Evolutionary conservation across 1,140 invertebrate genomes (phyloP).

Genomic region (Sipha flava): DNA sequence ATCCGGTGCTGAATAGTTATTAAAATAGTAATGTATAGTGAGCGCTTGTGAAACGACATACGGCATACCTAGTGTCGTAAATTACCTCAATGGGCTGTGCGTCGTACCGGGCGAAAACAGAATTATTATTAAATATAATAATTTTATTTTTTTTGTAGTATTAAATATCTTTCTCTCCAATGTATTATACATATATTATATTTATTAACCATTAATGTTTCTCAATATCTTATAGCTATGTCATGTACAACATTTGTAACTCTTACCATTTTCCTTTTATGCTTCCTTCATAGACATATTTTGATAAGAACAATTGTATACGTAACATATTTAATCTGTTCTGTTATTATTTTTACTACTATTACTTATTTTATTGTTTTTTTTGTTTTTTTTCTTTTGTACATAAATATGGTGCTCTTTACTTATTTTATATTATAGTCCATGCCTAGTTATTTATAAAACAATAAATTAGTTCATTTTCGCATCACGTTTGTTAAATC

Average conservation of each 20-base stretch:
- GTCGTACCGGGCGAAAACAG: neutral
- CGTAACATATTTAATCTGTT: constrained; percentile 7
- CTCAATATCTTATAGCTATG: neutral
- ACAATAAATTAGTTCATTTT: neutral
- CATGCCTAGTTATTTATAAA: neutral
- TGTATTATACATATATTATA: neutral
- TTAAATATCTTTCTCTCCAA: neutral
- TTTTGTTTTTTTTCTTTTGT: neutral
- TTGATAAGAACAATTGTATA: neutral
- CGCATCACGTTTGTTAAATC: neutral
- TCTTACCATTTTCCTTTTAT: neutral
- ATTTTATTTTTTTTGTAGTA: neutral
- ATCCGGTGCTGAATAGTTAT: neutral
- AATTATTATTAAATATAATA: neutral
- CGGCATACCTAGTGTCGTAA: neutral
- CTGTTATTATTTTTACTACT: neutral
- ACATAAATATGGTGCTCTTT: neutral
- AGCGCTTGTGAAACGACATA: neutral
- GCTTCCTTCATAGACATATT: neutral
- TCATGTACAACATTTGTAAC: neutral
- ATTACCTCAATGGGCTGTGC: constrained; percentile 1
- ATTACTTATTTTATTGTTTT: neutral
- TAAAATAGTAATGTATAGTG: neutral
- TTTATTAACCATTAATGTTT: neutral
- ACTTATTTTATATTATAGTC: neutral